Evolutionary conservation across 2,888 invertebrate genomes (phyloP).

Genomic region (Lepidocyrtinus sp.): DNA sequence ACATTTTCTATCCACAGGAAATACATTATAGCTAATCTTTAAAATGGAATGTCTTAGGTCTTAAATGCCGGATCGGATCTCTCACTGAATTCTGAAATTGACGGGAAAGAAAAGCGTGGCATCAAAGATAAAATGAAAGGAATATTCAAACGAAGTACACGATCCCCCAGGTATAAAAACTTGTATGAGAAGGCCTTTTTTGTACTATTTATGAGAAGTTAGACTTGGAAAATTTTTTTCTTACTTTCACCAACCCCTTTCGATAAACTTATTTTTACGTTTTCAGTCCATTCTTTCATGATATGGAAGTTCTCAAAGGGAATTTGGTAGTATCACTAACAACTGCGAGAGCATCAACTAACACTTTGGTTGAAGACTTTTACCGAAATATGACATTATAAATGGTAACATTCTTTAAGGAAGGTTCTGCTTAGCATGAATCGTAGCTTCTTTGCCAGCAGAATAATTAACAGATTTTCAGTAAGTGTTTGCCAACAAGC

Average conservation of each 20-base stretch:
- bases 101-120: slow-evolving; percentile 79
- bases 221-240: no score
- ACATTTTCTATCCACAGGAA: background rate
- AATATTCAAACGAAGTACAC: slow-evolving; percentile 83
- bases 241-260: no score
- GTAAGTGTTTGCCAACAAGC: no score
- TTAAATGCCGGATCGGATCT: slow-evolving; percentile 82
- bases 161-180: slow-evolving; percentile 79
- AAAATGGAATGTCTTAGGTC: slow-evolving; percentile 68
- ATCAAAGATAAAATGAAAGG: slow-evolving; percentile 85
- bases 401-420: no score
- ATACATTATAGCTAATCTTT: background rate
- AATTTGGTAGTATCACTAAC: background rate
- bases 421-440: no score
- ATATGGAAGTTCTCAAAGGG: background rate
- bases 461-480: no score
- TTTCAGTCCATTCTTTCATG: slow-evolving; percentile 2
- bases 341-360: background rate
- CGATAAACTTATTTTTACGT: background rate
- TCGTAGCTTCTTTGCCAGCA: no score
- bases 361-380: background rate
- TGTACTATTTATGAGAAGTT: no score
- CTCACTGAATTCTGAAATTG: slow-evolving; percentile 76
- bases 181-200: no score
- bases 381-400: background rate